Base-by-base conservation (phyloP, 2,888 invertebrate species). In the Drepanosiphum platanoidis region DNA sequence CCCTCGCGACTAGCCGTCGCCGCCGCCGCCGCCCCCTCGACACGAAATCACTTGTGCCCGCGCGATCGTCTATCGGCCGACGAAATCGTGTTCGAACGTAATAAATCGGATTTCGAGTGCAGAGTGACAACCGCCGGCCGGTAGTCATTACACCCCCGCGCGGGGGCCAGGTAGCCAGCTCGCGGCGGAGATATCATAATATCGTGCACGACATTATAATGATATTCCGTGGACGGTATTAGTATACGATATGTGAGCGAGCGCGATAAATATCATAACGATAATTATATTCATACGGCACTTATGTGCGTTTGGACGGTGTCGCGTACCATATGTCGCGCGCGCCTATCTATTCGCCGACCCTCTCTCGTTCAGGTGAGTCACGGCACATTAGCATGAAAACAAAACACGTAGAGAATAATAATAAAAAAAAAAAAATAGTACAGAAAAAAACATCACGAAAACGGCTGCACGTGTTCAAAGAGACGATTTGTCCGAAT, bases 41-140 rank as follows among this genome's bases (percentile, higher is more conserved):
- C 15, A 42, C 5, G 32, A 34, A 82, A 82, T 82, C 72, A 74
- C 82, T 82, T 64, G 61, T 74, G 5, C 8, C 11, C 42, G 42
- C 36, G 22, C 72, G 71, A 30, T 61, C 71, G 72, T 70, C 71
- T 72, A 72, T 82, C 81, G 71, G 3, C 30, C 58, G 30, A 30
- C 27, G 36, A 42, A 82, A 82, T 82, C 82, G 82, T 82, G 82
- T 82, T 74, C 82, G 72, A 64, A 82, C 72, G 82, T 82, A 82
- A 82, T 82, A 82, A 82, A 82, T 82, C 82, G 82, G 82, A 82
- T 74, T 82, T 74, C 72, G 15, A 64, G 18, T 52, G 52, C 52
- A 52, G 52, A 52, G 52, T 22, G 42, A 18, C 32, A 75, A 15
- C 30, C 42, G 27, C 66, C 70, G 52, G 18, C 52, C 22, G 52